phyloP scores from a whole-genome alignment of 2,888 invertebrate species.

The Acronicta aceris region DNA sequence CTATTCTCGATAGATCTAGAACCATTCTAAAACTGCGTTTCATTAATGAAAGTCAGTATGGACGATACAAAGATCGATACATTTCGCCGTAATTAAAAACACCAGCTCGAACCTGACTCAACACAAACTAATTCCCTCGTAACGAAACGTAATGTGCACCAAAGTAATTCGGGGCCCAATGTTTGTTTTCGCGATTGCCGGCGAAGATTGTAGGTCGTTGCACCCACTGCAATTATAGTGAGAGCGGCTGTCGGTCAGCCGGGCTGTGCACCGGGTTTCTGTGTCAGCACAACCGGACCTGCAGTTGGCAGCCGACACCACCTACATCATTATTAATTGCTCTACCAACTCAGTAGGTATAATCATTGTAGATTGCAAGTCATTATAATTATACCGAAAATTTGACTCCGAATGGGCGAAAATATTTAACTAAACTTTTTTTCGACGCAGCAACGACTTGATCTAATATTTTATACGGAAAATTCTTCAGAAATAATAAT shows the following conservation, averaged over 20 bases:
- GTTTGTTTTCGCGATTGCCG: slow-evolving; percentile 61
- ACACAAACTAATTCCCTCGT: slow-evolving; percentile 11
- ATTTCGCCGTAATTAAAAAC: not conserved
- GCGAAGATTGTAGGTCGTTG: slow-evolving; percentile 68
- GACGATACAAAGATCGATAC: too few relatives aligned
- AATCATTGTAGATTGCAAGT: too few relatives aligned
- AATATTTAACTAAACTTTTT: too few relatives aligned
- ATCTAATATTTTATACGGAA: too few relatives aligned
- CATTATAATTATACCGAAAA: too few relatives aligned
- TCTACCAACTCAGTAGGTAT: slow-evolving; percentile 8
- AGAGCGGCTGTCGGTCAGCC: slow-evolving; percentile 65
- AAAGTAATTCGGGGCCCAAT: slow-evolving; percentile 50
- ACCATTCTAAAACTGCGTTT: too few relatives aligned
- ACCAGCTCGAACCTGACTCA: slow-evolving; percentile 15
- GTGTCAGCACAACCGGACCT: slow-evolving; percentile 76
- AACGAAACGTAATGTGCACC: slow-evolving; percentile 28
- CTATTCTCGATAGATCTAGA: too few relatives aligned
- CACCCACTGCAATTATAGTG: slow-evolving; percentile 70
- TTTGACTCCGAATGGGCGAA: too few relatives aligned
- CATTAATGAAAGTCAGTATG: not conserved
- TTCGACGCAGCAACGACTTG: too few relatives aligned
- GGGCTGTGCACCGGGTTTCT: slow-evolving; percentile 76
- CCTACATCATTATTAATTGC: slow-evolving; percentile 41
- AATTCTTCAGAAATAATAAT: too few relatives aligned
- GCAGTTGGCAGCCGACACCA: slow-evolving; percentile 39